These are phyloP conservation scores for Meles meles DNA, from an alignment of 2,113 vertebrate species.

Conservation along the genomic window DNA sequence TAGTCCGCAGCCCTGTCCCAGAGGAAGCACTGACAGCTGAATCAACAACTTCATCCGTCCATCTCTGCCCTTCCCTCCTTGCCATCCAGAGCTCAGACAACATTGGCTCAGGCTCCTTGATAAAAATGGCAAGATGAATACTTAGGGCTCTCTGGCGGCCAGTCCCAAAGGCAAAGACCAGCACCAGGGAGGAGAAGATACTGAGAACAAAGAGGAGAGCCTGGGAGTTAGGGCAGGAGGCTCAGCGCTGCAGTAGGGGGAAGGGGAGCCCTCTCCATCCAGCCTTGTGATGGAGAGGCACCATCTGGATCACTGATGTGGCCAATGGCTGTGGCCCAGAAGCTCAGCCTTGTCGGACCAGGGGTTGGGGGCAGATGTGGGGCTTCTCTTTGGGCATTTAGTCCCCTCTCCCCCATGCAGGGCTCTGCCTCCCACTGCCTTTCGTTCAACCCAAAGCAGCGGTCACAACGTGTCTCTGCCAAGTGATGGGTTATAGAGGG, in stretches of 20 bases:
- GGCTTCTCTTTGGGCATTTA: neutral
- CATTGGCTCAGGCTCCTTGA: neutral
- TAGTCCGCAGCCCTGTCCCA: neutral
- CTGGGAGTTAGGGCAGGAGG: neutral
- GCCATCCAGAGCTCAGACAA: neutral
- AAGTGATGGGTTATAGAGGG: neutral
- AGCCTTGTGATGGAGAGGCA: neutral
- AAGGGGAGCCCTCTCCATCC: neutral
- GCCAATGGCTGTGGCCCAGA: neutral
- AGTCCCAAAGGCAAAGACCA: neutral
- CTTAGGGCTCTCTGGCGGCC: neutral
- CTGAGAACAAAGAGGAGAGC: neutral
- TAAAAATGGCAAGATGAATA: neutral
- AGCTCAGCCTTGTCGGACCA: no score
- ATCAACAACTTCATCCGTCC: neutral
- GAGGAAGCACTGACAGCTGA: conserved; percentile 23
- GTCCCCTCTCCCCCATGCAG: neutral
- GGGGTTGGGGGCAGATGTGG: neutral
- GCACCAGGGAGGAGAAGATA: neutral
- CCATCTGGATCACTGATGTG: neutral
- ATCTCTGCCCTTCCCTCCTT: neutral
- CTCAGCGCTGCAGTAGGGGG: neutral
- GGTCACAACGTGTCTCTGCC: neutral
- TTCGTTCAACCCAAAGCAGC: neutral
- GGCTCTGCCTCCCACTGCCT: neutral